Base-by-base conservation (phyloP, 1,140 invertebrate genomes). In the Theocolax elegans region DNA sequence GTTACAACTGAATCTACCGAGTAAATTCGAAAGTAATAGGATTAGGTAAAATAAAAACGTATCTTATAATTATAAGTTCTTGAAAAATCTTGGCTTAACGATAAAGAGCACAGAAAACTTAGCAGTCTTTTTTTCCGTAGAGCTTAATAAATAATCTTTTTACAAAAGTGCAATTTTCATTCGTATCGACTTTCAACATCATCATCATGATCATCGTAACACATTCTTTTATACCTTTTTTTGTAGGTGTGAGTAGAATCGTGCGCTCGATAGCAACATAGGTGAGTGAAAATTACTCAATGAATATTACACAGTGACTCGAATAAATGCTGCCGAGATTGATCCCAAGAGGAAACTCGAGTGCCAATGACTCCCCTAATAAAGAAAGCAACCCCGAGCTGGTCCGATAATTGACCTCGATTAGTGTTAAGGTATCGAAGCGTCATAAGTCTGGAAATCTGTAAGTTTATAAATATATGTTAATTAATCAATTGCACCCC, bases 381-480 rank as follows among this genome's bases (percentile, higher is more conserved):
- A 79, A 76, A 79, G 72, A 81, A 78, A 79, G 77, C 78, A 86
- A 83, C 78, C 85, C 73, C 74, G 74, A 85, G 79, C 81, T 81
- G 72, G 84, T 88, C 83, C 82, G 83, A 82, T 87, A 87, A 86
- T 87, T 87, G 81, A 88, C 83, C 82, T 89, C 85, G 83, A 87
- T 89, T 89, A 88, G 81, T 84, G 82, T 88, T 87, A 88, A 80
- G 78, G 86, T 86, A 86, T 88, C 87, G 84, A 89, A 88, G 83
- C 87, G 90, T 91, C 90, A 91, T 90, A 91, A 90, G 77, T 91
- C 90, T 83, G 90, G 90, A 82, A 91, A 92, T 85, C 87, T 87
- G 80, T 66, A 87, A 77, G 72, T 69, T 72, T 64, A n/a, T n/a
- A n/a, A n/a, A 77, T 79, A 76, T 71, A 67, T 74, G 54, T 40